Conservation (phyloP, 2,113 vertebrate genomes). For the Onychorhynchus coronatus region DNA sequence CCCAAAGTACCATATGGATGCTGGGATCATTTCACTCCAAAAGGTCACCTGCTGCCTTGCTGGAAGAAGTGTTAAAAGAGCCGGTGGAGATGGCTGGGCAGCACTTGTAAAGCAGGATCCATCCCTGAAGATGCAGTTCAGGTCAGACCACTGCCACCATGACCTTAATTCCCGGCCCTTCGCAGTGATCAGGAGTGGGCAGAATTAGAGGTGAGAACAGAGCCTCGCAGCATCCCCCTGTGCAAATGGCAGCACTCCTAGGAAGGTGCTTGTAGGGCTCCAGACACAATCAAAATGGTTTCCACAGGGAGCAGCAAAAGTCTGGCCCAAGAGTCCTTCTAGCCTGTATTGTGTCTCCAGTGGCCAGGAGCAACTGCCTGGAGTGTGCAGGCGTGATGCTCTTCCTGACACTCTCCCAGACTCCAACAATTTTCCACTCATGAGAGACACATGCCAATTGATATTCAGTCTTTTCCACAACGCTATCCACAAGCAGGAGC, state of each 20-base stretch:
- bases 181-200: neutral
- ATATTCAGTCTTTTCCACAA: neutral
- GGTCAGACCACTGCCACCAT: neutral
- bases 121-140: neutral
- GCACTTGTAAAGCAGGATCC: neutral
- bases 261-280: neutral
- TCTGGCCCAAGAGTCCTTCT: neutral
- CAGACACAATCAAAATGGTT: neutral
- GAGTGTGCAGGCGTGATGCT: neutral
- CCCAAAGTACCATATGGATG: neutral
- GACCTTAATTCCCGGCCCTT: neutral
- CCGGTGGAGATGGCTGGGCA: neutral
- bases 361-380: neutral
- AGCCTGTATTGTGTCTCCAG: neutral
- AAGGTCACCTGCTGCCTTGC: neutral
- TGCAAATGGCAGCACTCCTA: neutral
- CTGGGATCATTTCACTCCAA: neutral
- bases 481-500: neutral
- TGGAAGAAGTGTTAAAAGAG: neutral
- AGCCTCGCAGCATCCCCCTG: neutral
- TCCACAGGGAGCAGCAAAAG: neutral
- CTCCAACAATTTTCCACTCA: neutral
- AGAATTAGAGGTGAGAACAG: neutral
- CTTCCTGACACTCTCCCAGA: neutral
- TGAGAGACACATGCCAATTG: neutral